Conservation (phyloP, 1,140 invertebrate species). For the Trichogramma pretiosum region DNA sequence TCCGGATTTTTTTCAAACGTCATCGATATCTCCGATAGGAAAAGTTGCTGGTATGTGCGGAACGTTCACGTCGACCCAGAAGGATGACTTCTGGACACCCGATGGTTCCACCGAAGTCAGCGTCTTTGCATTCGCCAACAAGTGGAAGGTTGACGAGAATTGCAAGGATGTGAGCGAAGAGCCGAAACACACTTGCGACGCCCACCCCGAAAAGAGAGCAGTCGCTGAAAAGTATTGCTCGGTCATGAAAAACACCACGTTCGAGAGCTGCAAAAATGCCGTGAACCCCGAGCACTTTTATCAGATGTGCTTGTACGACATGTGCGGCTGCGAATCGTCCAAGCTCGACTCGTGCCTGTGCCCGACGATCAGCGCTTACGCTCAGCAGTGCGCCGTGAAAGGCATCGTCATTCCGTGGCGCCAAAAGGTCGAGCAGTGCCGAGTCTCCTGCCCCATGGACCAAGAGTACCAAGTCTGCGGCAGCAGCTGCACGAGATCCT, state of each 20-base stretch:
- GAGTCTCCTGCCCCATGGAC: slow-evolving; percentile 63
- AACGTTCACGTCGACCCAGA: slow-evolving; percentile 77
- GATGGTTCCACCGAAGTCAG: slow-evolving; percentile 73
- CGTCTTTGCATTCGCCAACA: slow-evolving; percentile 70
- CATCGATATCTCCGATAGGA: slow-evolving; percentile 14
- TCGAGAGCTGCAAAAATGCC: slow-evolving; percentile 64
- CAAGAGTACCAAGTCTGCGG: slow-evolving; percentile 67
- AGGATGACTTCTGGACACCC: slow-evolving; percentile 81
- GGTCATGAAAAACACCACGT: slow-evolving; percentile 45
- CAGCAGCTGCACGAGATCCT: slow-evolving; percentile 46
- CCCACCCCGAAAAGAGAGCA: slow-evolving; percentile 59
- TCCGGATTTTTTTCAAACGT: not conserved
- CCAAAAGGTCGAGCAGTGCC: slow-evolving; percentile 66
- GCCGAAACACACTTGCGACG: slow-evolving; percentile 58
- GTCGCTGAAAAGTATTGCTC: slow-evolving; percentile 61
- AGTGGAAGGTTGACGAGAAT: slow-evolving; percentile 73
- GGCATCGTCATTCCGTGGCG: slow-evolving; percentile 70
- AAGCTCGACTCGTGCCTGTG: slow-evolving; percentile 66
- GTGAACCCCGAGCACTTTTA: slow-evolving; percentile 72
- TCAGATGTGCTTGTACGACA: slow-evolving; percentile 75
- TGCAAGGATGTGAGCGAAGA: slow-evolving; percentile 54
- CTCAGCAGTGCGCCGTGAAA: slow-evolving; percentile 63
- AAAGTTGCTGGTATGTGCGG: slow-evolving; percentile 69
- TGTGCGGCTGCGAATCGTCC: slow-evolving; percentile 69
- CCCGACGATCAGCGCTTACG: slow-evolving; percentile 70